Evolutionary conservation across 1,140 invertebrate genomes (phyloP).

Genomic region (Ectropis grisescens): DNA sequence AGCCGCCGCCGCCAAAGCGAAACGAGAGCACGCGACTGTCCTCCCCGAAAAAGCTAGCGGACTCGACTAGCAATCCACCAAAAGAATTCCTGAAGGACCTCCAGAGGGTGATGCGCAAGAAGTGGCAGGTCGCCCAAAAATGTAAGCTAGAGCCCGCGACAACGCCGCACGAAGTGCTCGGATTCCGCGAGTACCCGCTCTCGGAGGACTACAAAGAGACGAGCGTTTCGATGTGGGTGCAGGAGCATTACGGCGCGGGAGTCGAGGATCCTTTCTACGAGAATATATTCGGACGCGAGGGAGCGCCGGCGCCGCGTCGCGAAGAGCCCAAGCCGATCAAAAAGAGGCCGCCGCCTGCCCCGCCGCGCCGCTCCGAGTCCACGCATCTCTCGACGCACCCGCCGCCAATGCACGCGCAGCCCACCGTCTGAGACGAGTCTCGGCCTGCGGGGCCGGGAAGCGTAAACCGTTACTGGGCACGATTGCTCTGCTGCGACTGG

Average conservation of each 20-base stretch:
- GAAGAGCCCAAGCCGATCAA: conserved; percentile 48
- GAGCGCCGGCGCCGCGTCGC: conserved; percentile 15
- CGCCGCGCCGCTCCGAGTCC: conserved; percentile 52
- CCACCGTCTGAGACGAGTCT: conserved; percentile 14
- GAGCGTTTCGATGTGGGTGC: conserved; percentile 91
- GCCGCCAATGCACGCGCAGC: conserved; percentile 12
- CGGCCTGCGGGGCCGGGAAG: neutral
- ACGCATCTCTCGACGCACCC: conserved; percentile 40
- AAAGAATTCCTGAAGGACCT: conserved; percentile 88
- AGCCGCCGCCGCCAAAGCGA: conserved; percentile 77
- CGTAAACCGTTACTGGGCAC: too few species aligned
- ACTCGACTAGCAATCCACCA: conserved; percentile 81
- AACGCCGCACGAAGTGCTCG: conserved; percentile 91
- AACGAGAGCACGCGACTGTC: conserved; percentile 78
- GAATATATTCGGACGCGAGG: conserved; percentile 39
- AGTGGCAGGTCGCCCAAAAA: conserved; percentile 94
- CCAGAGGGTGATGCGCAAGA: conserved; percentile 92
- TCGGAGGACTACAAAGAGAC: conserved; percentile 83
- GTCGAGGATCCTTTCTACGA: conserved; percentile 51
- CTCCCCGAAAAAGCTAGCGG: conserved; percentile 81
- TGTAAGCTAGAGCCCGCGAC: conserved; percentile 87
- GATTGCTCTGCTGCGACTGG: too few species aligned
- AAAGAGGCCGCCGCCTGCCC: conserved; percentile 51
- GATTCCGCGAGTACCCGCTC: conserved; percentile 84
- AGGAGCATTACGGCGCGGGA: conserved; percentile 79